Conservation (phyloP, 2,797 vertebrate species). For the Antrozous pallidus region DNA sequence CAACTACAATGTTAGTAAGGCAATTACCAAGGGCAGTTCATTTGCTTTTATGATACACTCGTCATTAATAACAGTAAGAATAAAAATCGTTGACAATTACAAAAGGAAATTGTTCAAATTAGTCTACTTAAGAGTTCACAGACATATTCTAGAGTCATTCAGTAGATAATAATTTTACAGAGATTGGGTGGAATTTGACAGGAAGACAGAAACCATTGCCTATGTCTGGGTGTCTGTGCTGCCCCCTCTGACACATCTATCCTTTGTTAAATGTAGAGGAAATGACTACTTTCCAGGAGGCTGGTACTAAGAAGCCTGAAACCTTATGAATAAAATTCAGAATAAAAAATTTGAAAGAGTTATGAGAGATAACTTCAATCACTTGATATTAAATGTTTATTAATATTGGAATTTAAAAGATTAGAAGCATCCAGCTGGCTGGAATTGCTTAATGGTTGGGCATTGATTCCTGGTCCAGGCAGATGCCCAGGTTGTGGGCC, state of each 20-base stretch:
- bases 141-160: background rate
- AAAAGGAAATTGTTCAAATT: background rate
- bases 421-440: background rate
- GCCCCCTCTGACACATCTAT: background rate
- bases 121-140: background rate
- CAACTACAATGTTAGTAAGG: background rate
- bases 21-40: background rate
- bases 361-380: background rate
- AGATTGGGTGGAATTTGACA: background rate
- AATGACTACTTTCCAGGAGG: background rate
- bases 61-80: background rate
- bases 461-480: no score
- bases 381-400: background rate
- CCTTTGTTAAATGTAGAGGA: background rate
- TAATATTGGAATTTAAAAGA: background rate
- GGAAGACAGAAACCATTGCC: background rate
- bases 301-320: background rate
- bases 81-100: background rate
- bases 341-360: constrained; percentile 7
- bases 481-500: no score
- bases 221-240: background rate
- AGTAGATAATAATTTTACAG: background rate
- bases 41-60: constrained; percentile 7
- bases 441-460: no score
- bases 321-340: background rate